Evolutionary conservation across 2,797 vertebrate genomes (phyloP).

Genomic region (Trichosurus vulpecula): DNA sequence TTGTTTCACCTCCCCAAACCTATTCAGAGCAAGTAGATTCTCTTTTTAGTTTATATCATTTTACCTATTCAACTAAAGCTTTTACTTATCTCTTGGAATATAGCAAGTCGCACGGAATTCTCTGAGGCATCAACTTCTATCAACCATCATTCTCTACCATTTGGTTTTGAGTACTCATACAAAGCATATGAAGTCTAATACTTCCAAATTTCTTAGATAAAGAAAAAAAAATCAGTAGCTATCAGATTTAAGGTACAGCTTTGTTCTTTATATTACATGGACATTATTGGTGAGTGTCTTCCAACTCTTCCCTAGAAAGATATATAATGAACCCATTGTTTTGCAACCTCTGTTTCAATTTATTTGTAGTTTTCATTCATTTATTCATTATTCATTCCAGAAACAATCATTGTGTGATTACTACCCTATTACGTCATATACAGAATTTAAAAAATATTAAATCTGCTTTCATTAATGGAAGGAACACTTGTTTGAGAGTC

Average conservation of each 20-base stretch:
- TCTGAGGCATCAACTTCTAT: neutral
- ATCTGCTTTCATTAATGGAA: neutral
- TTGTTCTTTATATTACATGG: neutral
- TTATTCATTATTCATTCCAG: neutral
- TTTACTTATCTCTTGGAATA: neutral
- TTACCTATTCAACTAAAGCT: neutral
- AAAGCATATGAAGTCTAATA: neutral
- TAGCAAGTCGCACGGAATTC: accelerated
- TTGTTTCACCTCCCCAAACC: slow-evolving; percentile 40
- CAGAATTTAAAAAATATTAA: neutral
- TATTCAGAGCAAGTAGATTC: slow-evolving; percentile 51
- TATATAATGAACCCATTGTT: slow-evolving; percentile 4
- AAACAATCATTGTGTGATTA: neutral
- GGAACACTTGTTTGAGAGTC: neutral
- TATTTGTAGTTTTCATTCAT: neutral
- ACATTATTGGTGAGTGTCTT: neutral
- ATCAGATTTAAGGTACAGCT: neutral
- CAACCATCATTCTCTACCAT: neutral
- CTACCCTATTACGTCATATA: neutral
- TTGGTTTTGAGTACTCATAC: slow-evolving; percentile 28
- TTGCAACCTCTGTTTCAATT: slow-evolving; percentile 30
- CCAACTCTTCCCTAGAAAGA: slow-evolving; percentile 41
- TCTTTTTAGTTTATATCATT: neutral
- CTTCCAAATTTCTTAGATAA: slow-evolving; percentile 4
- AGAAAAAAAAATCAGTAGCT: slow-evolving; percentile 21